Conservation (phyloP, 2,797 vertebrate genomes). For the Pampus argenteus region DNA sequence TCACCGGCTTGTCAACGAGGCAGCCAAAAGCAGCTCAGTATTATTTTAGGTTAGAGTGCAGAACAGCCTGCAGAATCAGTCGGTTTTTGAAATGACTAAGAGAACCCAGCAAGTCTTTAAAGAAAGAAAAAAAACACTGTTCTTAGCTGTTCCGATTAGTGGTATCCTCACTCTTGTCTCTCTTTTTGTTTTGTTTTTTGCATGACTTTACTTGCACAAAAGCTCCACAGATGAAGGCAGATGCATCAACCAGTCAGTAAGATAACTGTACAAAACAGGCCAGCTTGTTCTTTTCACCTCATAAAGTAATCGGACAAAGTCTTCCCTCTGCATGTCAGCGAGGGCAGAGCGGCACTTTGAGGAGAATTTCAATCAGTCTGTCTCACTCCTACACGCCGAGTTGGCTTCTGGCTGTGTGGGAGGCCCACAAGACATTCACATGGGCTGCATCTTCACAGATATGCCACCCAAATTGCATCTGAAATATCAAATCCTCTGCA, state of each 20-base stretch:
- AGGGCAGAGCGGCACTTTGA: constrained; percentile 66
- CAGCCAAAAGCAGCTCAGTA: constrained; percentile 18
- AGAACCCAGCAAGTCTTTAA: neutral
- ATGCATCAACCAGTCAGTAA: constrained; percentile 20
- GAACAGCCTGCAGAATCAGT: constrained; percentile 19
- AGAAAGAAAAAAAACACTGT: neutral
- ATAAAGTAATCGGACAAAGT: constrained; percentile 59
- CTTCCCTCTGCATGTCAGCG: constrained; percentile 61
- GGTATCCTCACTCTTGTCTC: neutral
- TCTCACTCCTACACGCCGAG: constrained; percentile 74
- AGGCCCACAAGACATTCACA: constrained; percentile 77
- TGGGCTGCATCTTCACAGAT: constrained; percentile 69
- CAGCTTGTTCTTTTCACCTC: constrained; percentile 53
- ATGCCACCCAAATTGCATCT: constrained; percentile 70
- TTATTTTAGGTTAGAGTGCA: neutral
- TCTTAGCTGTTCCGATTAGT: neutral
- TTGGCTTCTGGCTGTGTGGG: constrained; percentile 76
- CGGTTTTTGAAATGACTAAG: constrained; percentile 8
- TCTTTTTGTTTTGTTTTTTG: neutral
- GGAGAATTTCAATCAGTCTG: constrained; percentile 75
- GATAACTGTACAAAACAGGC: constrained; percentile 32
- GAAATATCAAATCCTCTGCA: constrained; percentile 52
- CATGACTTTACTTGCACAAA: constrained; percentile 11
- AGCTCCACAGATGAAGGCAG: constrained; percentile 28
- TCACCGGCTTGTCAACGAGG: constrained; percentile 44